These are phyloP conservation scores for Apotomis betuletana DNA, from an alignment of 2,888 invertebrate species.

Conservation along the genomic window DNA sequence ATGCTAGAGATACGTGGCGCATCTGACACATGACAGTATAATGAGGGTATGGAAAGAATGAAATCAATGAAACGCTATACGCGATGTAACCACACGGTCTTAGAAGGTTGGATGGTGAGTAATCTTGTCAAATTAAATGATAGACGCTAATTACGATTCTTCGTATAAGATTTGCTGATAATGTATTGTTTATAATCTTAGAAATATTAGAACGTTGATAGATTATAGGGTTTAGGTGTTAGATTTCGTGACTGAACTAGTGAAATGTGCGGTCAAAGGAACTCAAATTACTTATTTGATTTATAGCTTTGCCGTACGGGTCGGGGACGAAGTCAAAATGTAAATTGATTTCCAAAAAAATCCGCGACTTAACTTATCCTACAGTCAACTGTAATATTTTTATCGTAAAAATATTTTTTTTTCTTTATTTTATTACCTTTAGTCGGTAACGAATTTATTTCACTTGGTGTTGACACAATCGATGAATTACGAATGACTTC, in stretches of 20 bases:
- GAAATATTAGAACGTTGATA: no score
- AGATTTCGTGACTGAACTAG: no score
- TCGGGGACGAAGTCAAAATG: not conserved
- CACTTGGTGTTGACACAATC: slow-evolving; percentile 12
- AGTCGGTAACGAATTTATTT: slow-evolving; percentile 8
- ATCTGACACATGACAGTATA: slow-evolving; percentile 39
- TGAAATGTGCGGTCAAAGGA: no score
- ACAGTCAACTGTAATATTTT: not conserved
- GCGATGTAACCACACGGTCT: slow-evolving; percentile 25
- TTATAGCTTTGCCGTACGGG: no score
- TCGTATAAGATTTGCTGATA: not conserved
- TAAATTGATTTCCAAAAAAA: not conserved
- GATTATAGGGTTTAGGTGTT: no score
- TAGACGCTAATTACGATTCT: slow-evolving; percentile 18
- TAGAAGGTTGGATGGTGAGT: slow-evolving; percentile 25
- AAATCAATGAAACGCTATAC: slow-evolving; percentile 40
- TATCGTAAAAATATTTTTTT: not conserved
- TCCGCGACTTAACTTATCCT: not conserved
- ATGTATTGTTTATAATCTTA: not conserved
- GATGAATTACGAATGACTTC: slow-evolving; percentile 12
- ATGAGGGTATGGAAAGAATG: slow-evolving; percentile 36
- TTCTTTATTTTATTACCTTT: not conserved
- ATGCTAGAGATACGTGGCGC: slow-evolving; percentile 42
- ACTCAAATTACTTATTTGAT: no score
- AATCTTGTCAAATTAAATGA: slow-evolving; percentile 28